Percentiles rank a stretch among this genome's conserved stretches.
These are phyloP conservation scores for Dynastes maya DNA, from an alignment of 2,888 invertebrate species.

Conservation along the genomic window DNA sequence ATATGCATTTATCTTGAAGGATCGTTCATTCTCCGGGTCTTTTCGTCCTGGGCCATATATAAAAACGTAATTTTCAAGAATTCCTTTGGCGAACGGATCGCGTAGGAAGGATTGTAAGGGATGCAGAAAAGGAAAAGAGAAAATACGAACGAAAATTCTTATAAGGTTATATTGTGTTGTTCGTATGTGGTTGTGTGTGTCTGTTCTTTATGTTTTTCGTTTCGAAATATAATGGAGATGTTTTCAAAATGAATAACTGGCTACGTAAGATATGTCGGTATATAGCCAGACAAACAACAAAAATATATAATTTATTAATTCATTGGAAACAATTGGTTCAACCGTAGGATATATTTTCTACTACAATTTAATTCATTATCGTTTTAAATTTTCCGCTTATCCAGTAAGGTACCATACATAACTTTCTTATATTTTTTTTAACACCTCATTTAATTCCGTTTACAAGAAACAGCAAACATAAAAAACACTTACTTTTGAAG, in stretches of 20 bases:
- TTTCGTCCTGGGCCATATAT: constrained; percentile 4
- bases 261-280: not conserved
- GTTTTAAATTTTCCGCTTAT: too few species aligned
- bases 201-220: constrained; percentile 1
- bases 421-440: too few species aligned
- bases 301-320: too few species aligned
- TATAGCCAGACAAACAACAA: not conserved
- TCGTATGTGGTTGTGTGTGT: not conserved
- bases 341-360: too few species aligned
- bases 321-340: too few species aligned
- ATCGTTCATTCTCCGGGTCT: not conserved
- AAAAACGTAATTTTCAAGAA: constrained; percentile 38
- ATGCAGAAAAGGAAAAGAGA: not conserved
- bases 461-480: too few species aligned
- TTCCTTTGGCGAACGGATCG: not conserved
- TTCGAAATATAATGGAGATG: not conserved
- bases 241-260: not conserved
- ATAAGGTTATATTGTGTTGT: not conserved
- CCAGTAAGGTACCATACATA: too few species aligned
- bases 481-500: too few species aligned
- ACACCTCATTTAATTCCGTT: too few species aligned
- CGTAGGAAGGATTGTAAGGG: not conserved
- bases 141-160: constrained; percentile 6
- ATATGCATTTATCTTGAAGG: constrained; percentile 37
- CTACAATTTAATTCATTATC: too few species aligned